Percentiles rank a stretch among this genome's conserved stretches.
phyloP scores from a whole-genome alignment of 1,140 invertebrate genomes.

The Mercenaria mercenaria region DNA sequence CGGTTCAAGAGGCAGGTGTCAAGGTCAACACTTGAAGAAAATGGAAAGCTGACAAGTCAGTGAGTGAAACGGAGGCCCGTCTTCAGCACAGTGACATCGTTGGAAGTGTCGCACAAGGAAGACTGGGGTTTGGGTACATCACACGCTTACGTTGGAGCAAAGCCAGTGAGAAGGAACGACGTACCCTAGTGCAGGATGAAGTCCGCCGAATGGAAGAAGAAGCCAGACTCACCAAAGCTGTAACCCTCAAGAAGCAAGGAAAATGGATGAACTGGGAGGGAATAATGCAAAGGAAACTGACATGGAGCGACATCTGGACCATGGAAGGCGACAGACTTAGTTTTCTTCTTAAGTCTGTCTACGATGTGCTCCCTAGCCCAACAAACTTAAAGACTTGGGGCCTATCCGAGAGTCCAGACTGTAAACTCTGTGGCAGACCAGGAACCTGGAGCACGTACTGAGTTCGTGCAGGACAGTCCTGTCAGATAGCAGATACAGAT shows the following conservation, averaged over 20 bases:
- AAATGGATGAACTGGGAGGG: too few relatives aligned
- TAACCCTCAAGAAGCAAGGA: too few relatives aligned
- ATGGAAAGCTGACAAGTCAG: constrained; percentile 30
- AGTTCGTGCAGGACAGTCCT: background rate
- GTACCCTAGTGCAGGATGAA: background rate
- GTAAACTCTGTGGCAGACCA: constrained; percentile 25
- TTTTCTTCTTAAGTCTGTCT: too few relatives aligned
- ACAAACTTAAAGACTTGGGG: constrained; percentile 10
- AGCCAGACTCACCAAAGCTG: too few relatives aligned
- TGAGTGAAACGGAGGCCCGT: background rate
- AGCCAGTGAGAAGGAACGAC: background rate
- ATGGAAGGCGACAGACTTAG: too few relatives aligned
- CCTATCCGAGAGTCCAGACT: background rate
- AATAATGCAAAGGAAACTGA: background rate
- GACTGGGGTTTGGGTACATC: background rate
- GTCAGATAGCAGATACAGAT: too few relatives aligned
- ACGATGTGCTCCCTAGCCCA: constrained; percentile 2
- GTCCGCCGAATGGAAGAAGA: too few relatives aligned
- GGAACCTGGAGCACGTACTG: constrained; percentile 56
- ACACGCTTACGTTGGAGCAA: background rate
- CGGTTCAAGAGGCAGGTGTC: constrained; percentile 33
- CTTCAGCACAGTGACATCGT: constrained; percentile 38
- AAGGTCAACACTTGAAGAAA: constrained; percentile 29
- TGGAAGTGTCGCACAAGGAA: too few relatives aligned
- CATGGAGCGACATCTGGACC: constrained; percentile 16